These are phyloP conservation scores for Rotaria macrura DNA, from an alignment of 2,888 invertebrate species.

Conservation along the genomic window DNA sequence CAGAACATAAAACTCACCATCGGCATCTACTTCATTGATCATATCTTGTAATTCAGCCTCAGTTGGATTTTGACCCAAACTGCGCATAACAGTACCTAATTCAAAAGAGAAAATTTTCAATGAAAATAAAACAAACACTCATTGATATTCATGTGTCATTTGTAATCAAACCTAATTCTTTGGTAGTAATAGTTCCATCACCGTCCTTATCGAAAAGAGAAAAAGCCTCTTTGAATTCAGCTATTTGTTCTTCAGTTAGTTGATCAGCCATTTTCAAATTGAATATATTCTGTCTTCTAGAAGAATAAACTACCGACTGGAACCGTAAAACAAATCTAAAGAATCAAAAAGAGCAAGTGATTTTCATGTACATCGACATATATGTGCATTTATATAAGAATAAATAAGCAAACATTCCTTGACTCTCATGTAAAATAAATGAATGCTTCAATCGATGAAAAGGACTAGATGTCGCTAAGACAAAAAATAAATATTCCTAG, in stretches of 20 bases:
- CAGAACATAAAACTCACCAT: not conserved
- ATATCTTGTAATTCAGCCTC: conserved; percentile 34
- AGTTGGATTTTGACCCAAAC: conserved; percentile 33
- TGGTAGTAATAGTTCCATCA: conserved; percentile 34
- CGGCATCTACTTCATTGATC: conserved; percentile 34
- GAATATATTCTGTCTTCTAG: not conserved
- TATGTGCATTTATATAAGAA: not conserved
- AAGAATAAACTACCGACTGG: not conserved
- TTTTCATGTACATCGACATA: not conserved
- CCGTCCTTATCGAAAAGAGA: conserved; percentile 34
- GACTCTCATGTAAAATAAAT: not conserved
- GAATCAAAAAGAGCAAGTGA: not conserved
- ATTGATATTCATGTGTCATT: not conserved
- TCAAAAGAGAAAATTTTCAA: not conserved
- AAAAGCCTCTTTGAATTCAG: conserved; percentile 34
- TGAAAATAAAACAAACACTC: not conserved
- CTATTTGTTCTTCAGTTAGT: conserved; percentile 34
- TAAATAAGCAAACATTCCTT: not conserved
- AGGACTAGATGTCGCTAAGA: not conserved
- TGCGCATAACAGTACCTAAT: conserved; percentile 32
- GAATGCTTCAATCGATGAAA: not conserved
- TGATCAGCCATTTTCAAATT: conserved; percentile 32
- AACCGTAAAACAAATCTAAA: not conserved
- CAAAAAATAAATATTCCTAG: not conserved
- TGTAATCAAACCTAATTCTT: conserved; percentile 23